Evolutionary conservation across 1,140 invertebrate genomes (phyloP).

Genomic region (Meloidogyne hapla): DNA sequence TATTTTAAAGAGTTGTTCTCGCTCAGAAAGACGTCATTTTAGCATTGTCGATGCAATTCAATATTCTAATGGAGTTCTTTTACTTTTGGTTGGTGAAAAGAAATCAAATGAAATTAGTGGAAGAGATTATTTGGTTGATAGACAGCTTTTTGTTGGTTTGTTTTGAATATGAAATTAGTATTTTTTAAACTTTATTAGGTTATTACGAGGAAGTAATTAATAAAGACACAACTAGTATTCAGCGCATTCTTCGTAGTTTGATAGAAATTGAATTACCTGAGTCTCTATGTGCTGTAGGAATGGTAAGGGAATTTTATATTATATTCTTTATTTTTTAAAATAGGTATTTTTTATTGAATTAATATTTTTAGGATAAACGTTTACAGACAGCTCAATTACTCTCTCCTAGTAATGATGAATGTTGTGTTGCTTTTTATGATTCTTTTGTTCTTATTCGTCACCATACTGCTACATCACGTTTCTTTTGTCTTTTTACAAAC

Average conservation of each 20-base stretch:
- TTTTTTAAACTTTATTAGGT: neutral
- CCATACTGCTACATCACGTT: neutral
- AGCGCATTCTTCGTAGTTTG: constrained; percentile 2
- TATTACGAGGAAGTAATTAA: constrained; percentile 20
- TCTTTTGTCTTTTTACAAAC: neutral
- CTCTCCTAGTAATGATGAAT: constrained; percentile 17
- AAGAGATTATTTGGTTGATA: neutral
- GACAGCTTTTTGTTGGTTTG: constrained; percentile 24
- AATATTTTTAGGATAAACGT: constrained; percentile 15
- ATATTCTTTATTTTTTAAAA: neutral
- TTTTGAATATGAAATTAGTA: neutral
- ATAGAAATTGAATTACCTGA: constrained; percentile 10
- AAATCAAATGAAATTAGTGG: neutral
- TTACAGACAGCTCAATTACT: constrained; percentile 4
- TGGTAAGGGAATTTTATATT: neutral
- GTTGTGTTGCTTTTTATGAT: constrained; percentile 22
- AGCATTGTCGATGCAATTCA: constrained; percentile 8
- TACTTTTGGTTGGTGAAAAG: constrained; percentile 8
- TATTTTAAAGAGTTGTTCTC: neutral
- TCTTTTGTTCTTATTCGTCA: constrained; percentile 24
- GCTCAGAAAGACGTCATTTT: constrained; percentile 25
- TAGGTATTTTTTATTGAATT: neutral
- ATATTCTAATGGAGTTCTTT: constrained; percentile 13
- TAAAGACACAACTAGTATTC: neutral
- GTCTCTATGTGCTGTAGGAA: constrained; percentile 14